A percentile compares a stretch with the other conserved stretches of the same genome.
These are phyloP conservation scores for Perccottus glenii DNA, from an alignment of 2,113 vertebrate species.

Conservation along the genomic window DNA sequence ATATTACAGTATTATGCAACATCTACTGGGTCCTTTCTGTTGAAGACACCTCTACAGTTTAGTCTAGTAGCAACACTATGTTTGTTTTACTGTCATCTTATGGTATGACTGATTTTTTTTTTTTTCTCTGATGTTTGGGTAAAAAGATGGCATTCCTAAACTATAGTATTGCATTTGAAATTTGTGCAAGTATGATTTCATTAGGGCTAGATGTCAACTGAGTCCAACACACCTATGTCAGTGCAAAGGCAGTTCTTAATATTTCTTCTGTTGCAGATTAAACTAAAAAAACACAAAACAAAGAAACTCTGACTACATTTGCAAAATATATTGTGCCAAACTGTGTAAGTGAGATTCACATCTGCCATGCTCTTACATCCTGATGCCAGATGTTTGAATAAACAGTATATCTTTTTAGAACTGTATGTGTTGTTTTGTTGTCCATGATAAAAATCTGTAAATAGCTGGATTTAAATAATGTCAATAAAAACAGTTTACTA, in stretches of 20 bases:
- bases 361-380: conserved; percentile 26
- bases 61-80: neutral
- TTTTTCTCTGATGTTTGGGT: neutral
- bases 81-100: conserved; percentile 39
- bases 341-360: conserved; percentile 28
- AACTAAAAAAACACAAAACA: neutral
- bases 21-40: too few relatives aligned
- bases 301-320: conserved; percentile 6
- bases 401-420: conserved; percentile 46
- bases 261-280: neutral
- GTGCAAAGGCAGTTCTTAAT: conserved; percentile 2
- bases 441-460: conserved; percentile 81
- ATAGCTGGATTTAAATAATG: conserved; percentile 81
- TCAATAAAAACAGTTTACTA: conserved; percentile 88
- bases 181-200: neutral
- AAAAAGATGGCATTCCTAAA: neutral
- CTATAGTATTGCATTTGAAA: neutral
- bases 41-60: too few relatives aligned
- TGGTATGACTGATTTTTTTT: too few relatives aligned
- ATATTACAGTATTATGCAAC: too few relatives aligned
- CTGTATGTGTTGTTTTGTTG: conserved; percentile 51
- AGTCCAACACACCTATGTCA: conserved; percentile 22
- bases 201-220: neutral
- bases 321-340: conserved; percentile 12
- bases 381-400: conserved; percentile 52